Evolutionary conservation across 2,888 invertebrate genomes (phyloP).

Genomic region (Congeria kusceri): DNA sequence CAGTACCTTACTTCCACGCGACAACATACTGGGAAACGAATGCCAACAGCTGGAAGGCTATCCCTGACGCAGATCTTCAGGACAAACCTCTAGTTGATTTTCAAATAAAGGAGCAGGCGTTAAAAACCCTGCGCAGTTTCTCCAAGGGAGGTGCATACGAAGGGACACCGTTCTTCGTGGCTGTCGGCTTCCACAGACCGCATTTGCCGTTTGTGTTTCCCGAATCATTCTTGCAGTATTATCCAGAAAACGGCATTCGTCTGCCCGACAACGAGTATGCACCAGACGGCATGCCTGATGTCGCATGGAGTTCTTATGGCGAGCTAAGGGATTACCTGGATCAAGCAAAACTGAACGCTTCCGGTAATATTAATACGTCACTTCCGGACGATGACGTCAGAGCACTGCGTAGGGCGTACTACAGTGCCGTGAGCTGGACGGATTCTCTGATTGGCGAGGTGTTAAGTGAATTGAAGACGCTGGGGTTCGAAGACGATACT

Average conservation of each 20-base stretch:
- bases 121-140: conserved; percentile 87
- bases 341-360: conserved; percentile 53
- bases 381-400: conserved; percentile 62
- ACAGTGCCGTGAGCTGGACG: conserved; percentile 65
- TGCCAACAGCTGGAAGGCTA: conserved; percentile 65
- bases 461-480: conserved; percentile 48
- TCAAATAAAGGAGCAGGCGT: conserved; percentile 89
- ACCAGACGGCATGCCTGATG: conserved; percentile 67
- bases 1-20: conserved; percentile 64
- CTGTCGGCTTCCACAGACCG: conserved; percentile 95
- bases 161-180: conserved; percentile 90
- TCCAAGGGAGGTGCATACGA: conserved; percentile 51
- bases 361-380: conserved; percentile 70
- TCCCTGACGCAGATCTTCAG: conserved; percentile 48
- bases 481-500: conserved; percentile 63
- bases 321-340: conserved; percentile 69
- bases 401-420: conserved; percentile 67
- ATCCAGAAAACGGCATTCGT: conserved; percentile 51
- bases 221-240: conserved; percentile 89
- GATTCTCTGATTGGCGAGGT: conserved; percentile 65
- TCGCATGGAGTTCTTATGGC: conserved; percentile 69
- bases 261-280: conserved; percentile 70
- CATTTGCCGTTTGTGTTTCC: conserved; percentile 96
- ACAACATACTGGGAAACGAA: conserved; percentile 19
- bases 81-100: conserved; percentile 92